Evolutionary conservation across 2,888 invertebrate genomes (phyloP), one percentile per base, ranked within the genome.

Genomic region (Chloromyia formosa): DNA sequence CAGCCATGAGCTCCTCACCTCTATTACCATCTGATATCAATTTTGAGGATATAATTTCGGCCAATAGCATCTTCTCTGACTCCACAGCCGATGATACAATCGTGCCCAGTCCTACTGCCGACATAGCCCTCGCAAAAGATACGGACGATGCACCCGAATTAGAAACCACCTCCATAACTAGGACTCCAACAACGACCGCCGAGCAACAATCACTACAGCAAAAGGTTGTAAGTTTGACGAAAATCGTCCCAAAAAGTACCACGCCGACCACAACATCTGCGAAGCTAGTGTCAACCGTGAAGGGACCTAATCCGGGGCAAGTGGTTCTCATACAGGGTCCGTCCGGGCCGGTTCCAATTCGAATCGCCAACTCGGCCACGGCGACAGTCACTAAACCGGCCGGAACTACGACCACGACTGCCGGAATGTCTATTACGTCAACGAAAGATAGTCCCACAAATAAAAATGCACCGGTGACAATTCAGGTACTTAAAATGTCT

Each of bases 401-500:
- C 10, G 27, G n/a, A 1, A 35, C 58, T 10, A 40, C 56, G 2
- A 49, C 20, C n/a, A 22, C 49, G 16, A 23, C 23, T 7, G 35
- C 23, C 14, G 49, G 22, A 10, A 16, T 14, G 1, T 18, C n/a
- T 20, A 35, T 35, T 14, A 16, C 22, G 1, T 54, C 54, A 3
- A 0, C 40, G 14, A 71, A 58, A 71, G 56, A 54, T 14, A 66
- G 40, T 20, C 23, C 72, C 5, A 22, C 45, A 1, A 20, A 12
- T 9, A 73, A 73, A 22, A 56, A 60, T 14, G 3, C n/a, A 12
- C 73, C 81, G 2, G 78, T 82, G 20, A 79, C 81, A 4, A 81
- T 82, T 66, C 81, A 82, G 76, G 78, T 83, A n/a, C 71, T 83
- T 27, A 81, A 82, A 22, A 78, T 80, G 20, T 73, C 81, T 1